Conservation (phyloP, 2,113 vertebrate genomes). For the Zapus hudsonius region DNA sequence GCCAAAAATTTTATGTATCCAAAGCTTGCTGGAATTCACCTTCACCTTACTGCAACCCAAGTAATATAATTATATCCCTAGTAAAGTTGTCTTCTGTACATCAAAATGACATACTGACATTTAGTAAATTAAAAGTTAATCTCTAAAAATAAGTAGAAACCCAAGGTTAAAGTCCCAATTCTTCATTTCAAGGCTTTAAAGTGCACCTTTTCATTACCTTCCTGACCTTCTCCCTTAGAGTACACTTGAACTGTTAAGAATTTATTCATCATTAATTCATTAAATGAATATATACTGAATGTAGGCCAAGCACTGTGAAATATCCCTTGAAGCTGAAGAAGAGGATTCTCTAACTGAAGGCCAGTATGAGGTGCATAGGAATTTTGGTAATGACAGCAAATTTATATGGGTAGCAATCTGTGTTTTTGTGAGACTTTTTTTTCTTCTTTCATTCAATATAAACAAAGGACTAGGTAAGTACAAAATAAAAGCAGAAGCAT, state of each 20-base stretch:
- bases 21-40: conserved; percentile 14
- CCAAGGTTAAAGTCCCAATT: conserved; percentile 4
- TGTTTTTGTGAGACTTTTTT: conserved; percentile 29
- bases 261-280: conserved; percentile 22
- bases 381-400: neutral
- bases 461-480: neutral
- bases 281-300: conserved; percentile 32
- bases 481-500: neutral
- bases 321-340: too few relatives aligned
- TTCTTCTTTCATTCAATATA: neutral
- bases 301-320: neutral
- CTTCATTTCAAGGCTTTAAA: conserved; percentile 30
- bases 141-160: neutral
- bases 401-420: neutral
- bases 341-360: neutral
- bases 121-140: conserved; percentile 9
- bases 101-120: neutral
- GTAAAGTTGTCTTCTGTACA: neutral
- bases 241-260: neutral
- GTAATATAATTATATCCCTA: neutral
- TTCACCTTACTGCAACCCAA: neutral
- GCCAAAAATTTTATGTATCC: neutral
- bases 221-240: neutral
- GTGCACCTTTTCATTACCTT: neutral
- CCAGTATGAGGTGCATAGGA: neutral